A percentile compares a stretch with the other conserved stretches of the same genome.
These are phyloP conservation scores for Podilymbus podiceps DNA, from an alignment of 2,113 vertebrate genomes.

Conservation along the genomic window DNA sequence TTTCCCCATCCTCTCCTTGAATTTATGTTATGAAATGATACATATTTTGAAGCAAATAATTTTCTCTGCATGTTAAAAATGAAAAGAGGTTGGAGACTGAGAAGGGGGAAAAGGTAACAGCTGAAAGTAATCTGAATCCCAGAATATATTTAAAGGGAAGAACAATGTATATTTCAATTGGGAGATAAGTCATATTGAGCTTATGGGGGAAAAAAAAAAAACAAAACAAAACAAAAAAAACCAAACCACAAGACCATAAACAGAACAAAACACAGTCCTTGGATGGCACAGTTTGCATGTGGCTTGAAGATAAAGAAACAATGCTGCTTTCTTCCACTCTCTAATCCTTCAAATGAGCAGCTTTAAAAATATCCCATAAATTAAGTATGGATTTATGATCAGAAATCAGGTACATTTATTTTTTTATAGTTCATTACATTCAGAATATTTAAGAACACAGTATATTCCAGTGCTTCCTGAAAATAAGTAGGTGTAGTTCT, in stretches of 20 bases:
- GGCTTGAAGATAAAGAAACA: slow-evolving; percentile 52
- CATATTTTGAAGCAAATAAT: slow-evolving; percentile 39
- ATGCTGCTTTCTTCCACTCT: not conserved
- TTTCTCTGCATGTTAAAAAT: slow-evolving; percentile 18
- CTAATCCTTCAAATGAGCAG: slow-evolving; percentile 36
- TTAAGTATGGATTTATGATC: not conserved
- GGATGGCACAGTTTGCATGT: slow-evolving; percentile 26
- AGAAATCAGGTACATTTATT: not conserved
- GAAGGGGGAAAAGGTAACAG: not conserved
- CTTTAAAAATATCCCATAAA: slow-evolving; percentile 14
- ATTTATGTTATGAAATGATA: slow-evolving; percentile 57
- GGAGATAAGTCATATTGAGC: slow-evolving; percentile 34
- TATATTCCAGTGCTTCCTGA: not conserved
- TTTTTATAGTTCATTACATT: not conserved
- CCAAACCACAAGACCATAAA: no score
- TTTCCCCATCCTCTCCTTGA: not conserved
- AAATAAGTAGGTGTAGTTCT: not conserved
- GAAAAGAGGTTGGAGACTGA: not conserved
- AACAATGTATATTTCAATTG: slow-evolving; percentile 14
- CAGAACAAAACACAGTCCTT: not conserved
- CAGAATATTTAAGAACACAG: not conserved
- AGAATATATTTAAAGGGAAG: slow-evolving; percentile 9
- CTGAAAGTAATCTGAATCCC: not conserved
- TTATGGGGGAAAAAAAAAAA: slow-evolving; percentile 40
- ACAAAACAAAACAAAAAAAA: not conserved